These are phyloP conservation scores for Disparrhopalites patrizii DNA, from an alignment of 2,888 invertebrate genomes.

Conservation along the genomic window DNA sequence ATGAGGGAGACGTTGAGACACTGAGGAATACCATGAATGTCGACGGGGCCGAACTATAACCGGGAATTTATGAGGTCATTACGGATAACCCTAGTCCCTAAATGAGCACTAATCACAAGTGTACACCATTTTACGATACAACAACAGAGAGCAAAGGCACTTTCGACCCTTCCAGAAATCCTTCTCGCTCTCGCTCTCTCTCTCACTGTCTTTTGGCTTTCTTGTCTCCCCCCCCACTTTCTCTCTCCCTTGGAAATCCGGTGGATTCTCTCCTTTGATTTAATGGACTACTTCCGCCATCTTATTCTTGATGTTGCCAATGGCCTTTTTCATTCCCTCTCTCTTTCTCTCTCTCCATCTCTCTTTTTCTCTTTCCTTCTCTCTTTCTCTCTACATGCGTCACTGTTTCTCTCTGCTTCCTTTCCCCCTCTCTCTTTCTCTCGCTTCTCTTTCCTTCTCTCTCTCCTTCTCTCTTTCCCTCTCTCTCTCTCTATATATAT, in stretches of 20 bases:
- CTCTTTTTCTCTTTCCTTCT: constrained; percentile 2
- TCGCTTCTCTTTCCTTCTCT: not conserved
- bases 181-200: not conserved
- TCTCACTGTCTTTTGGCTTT: not conserved
- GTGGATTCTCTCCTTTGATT: constrained; percentile 4
- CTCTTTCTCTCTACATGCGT: not conserved
- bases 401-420: not conserved
- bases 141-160: not conserved
- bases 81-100: constrained; percentile 26
- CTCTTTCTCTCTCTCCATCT: not conserved
- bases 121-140: constrained; percentile 10
- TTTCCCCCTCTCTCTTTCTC: not conserved
- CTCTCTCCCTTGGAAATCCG: no score
- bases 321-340: not conserved
- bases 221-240: not conserved
- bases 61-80: constrained; percentile 27
- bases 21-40: not conserved
- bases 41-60: constrained; percentile 9
- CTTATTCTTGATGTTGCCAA: not conserved
- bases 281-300: constrained; percentile 18
- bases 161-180: not conserved
- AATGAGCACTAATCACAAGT: constrained; percentile 30
- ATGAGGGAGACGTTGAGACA: constrained; percentile 1
- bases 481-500: not conserved
- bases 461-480: not conserved